Conservation (phyloP, 1,140 invertebrate genomes). For the Dendroctonus valens region DNA sequence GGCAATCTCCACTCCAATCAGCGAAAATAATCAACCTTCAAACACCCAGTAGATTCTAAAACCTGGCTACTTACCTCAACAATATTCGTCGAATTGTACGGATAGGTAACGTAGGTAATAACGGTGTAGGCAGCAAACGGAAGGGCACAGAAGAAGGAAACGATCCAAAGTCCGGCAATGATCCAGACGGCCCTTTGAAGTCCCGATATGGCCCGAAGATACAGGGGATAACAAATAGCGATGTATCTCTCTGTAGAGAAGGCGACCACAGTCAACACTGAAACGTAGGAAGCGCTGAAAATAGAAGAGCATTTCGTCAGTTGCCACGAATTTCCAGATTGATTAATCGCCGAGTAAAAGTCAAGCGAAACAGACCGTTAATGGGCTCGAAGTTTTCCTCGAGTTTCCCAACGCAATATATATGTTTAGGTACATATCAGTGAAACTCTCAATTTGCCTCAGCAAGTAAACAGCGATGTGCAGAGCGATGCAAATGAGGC, state of each 20-base stretch:
- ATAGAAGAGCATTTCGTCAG: not conserved
- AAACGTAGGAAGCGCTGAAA: slow-evolving; percentile 80
- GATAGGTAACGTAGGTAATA: slow-evolving; percentile 70
- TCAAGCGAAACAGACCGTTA: not conserved
- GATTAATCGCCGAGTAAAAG: not conserved
- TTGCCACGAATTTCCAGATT: too few relatives aligned
- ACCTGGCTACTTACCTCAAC: slow-evolving; percentile 30
- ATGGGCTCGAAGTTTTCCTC: too few relatives aligned
- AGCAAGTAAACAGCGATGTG: too few relatives aligned
- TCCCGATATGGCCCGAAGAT: slow-evolving; percentile 75
- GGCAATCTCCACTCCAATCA: too few relatives aligned
- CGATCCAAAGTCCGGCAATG: slow-evolving; percentile 75
- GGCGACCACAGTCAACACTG: slow-evolving; percentile 86
- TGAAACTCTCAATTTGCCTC: too few relatives aligned
- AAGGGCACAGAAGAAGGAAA: slow-evolving; percentile 71
- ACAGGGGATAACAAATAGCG: slow-evolving; percentile 88
- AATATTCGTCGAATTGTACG: slow-evolving; percentile 44
- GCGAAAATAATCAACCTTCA: too few relatives aligned
- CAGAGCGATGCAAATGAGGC: too few relatives aligned
- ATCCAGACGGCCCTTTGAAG: slow-evolving; percentile 77
- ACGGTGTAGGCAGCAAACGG: slow-evolving; percentile 74
- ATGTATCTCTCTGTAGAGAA: slow-evolving; percentile 86
- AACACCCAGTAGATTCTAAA: too few relatives aligned
- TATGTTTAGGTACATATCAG: too few relatives aligned
- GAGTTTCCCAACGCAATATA: too few relatives aligned